These are phyloP conservation scores for Columba livia DNA, from an alignment of 2,113 vertebrate genomes.

Conservation along the genomic window DNA sequence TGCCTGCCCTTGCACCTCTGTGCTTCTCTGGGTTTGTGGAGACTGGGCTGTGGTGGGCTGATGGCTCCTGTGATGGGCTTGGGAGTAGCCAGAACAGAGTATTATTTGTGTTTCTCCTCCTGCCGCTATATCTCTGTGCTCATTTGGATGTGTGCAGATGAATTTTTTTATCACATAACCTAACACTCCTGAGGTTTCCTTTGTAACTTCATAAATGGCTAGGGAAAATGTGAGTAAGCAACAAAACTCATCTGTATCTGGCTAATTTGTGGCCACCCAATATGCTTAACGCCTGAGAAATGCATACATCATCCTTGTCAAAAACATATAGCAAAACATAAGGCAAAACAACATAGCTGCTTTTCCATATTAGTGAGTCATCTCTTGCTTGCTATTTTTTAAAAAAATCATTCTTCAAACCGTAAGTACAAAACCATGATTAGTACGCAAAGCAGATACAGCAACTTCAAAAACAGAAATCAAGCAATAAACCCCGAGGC, in stretches of 20 bases:
- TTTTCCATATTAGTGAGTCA: not conserved
- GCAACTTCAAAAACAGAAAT: conserved; percentile 19
- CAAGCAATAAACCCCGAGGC: not conserved
- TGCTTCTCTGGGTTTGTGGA: not conserved
- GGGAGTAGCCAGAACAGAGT: not conserved
- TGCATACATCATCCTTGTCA: not conserved
- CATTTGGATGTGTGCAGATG: not conserved
- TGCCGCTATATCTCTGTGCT: not conserved
- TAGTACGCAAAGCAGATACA: not conserved
- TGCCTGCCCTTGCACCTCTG: not conserved
- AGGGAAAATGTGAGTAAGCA: not conserved
- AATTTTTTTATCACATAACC: not conserved
- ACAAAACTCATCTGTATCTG: not conserved
- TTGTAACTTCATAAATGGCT: not conserved
- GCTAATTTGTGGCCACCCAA: not conserved
- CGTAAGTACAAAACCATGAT: not conserved
- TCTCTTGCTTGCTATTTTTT: not conserved
- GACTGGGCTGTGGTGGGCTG: not conserved
- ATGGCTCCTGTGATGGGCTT: not conserved
- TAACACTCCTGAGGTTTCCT: not conserved
- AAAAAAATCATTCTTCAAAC: not conserved
- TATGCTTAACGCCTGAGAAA: not conserved
- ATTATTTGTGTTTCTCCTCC: not conserved
- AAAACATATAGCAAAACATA: not conserved
- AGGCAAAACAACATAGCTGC: not conserved